Percentiles rank a stretch among this genome's conserved stretches.
These are phyloP conservation scores for Zygothrica quintamaculata DNA, from an alignment of 2,888 invertebrate genomes.

Conservation along the genomic window DNA sequence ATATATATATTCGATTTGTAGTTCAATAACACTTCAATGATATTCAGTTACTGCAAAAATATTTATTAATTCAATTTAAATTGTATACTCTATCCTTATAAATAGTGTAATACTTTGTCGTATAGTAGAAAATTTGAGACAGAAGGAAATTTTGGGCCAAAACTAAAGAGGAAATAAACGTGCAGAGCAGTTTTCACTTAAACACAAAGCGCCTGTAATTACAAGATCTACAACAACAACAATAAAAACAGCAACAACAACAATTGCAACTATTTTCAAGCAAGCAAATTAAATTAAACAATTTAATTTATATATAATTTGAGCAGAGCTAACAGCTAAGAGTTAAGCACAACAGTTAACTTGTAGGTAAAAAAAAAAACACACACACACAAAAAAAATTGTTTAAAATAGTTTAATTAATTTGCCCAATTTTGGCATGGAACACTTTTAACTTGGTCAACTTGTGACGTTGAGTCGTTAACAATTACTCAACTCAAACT, in stretches of 20 bases:
- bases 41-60: no score
- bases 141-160: no score
- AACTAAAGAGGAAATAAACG: no score
- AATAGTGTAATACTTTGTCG: no score
- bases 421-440: slow-evolving; percentile 72
- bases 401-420: slow-evolving; percentile 77
- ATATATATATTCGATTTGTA: background rate
- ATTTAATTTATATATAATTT: slow-evolving; percentile 77
- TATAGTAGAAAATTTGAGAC: slow-evolving; percentile 59
- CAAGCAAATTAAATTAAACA: slow-evolving; percentile 73
- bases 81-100: no score
- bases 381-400: slow-evolving; percentile 57
- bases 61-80: no score
- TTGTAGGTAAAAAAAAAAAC: no score
- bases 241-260: slow-evolving; percentile 35
- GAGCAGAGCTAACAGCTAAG: slow-evolving; percentile 33
- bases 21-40: no score
- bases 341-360: no score
- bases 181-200: slow-evolving; percentile 59
- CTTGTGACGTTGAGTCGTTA: slow-evolving; percentile 55
- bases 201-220: slow-evolving; percentile 54
- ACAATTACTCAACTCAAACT: slow-evolving; percentile 62
- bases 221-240: slow-evolving; percentile 38
- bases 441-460: slow-evolving; percentile 62
- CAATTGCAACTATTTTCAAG: slow-evolving; percentile 54